Percentiles rank a stretch among this genome's conserved stretches.
These are phyloP conservation scores for Saccostrea cuccullata DNA, from an alignment of 1,140 invertebrate species.

Conservation along the genomic window DNA sequence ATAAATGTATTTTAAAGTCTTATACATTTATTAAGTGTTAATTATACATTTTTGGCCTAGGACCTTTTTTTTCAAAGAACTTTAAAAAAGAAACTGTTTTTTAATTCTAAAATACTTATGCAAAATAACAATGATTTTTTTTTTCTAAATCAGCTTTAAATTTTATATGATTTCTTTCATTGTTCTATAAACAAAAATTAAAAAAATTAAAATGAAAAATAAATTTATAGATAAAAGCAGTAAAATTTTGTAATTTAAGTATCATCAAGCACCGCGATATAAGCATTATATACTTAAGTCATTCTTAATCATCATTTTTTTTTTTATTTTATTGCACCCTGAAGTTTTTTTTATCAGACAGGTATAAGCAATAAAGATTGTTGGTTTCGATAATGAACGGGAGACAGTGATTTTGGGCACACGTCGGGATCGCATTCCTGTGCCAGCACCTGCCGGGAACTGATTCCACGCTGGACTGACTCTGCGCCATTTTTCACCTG, in stretches of 20 bases:
- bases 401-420: slow-evolving; percentile 16
- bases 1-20: too few relatives aligned
- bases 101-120: not conserved
- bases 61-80: too few relatives aligned
- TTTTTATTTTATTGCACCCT: slow-evolving; percentile 5
- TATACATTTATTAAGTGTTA: too few relatives aligned
- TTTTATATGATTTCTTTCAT: too few relatives aligned
- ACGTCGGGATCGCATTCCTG: slow-evolving; percentile 4
- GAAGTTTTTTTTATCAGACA: slow-evolving; percentile 2
- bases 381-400: slow-evolving; percentile 8
- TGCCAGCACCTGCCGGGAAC: not conserved
- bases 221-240: not conserved
- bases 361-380: not conserved
- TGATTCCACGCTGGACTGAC: slow-evolving; percentile 2
- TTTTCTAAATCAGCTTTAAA: too few relatives aligned
- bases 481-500: slow-evolving; percentile 15
- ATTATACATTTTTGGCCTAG: too few relatives aligned
- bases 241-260: not conserved
- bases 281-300: not conserved
- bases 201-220: not conserved
- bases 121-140: not conserved
- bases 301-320: not conserved
- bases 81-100: too few relatives aligned
- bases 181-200: not conserved
- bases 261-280: too few relatives aligned